Evolutionary conservation across 1,140 invertebrate genomes (phyloP).

Genomic region (Orchesella cincta): DNA sequence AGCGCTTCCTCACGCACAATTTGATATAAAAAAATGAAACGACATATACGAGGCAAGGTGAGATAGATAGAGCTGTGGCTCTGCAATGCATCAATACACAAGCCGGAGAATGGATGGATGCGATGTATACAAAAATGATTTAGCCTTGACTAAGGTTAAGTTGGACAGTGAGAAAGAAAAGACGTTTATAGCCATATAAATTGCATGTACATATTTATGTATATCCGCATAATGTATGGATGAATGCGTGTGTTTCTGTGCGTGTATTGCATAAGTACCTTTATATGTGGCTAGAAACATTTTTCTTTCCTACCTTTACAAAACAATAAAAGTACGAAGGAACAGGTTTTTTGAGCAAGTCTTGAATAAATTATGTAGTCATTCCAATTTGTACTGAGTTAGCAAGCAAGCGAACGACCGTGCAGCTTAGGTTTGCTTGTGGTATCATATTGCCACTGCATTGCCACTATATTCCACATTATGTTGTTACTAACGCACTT

Average conservation of each 20-base stretch:
- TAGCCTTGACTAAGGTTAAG: slow-evolving; percentile 49
- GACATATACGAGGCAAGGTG: too few relatives aligned
- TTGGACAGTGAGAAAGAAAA: slow-evolving; percentile 1
- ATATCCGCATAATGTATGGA: background rate
- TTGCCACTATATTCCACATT: too few relatives aligned
- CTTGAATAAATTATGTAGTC: background rate
- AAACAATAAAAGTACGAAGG: background rate
- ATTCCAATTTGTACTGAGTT: background rate
- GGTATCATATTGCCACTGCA: too few relatives aligned
- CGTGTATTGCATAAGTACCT: slow-evolving; percentile 23
- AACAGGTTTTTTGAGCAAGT: background rate
- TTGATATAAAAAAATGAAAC: too few relatives aligned
- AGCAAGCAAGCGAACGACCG: too few relatives aligned
- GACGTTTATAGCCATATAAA: background rate
- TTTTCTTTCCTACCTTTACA: background rate
- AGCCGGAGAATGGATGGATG: background rate
- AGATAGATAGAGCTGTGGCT: background rate
- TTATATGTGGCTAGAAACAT: background rate
- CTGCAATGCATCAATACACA: background rate
- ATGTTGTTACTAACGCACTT: too few relatives aligned
- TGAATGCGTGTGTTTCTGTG: background rate
- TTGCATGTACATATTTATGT: too few relatives aligned
- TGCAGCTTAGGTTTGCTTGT: too few relatives aligned
- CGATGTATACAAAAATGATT: background rate
- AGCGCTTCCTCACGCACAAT: background rate